phyloP scores from a whole-genome alignment of 2,113 vertebrate genomes.

The Serilophus lunatus region DNA sequence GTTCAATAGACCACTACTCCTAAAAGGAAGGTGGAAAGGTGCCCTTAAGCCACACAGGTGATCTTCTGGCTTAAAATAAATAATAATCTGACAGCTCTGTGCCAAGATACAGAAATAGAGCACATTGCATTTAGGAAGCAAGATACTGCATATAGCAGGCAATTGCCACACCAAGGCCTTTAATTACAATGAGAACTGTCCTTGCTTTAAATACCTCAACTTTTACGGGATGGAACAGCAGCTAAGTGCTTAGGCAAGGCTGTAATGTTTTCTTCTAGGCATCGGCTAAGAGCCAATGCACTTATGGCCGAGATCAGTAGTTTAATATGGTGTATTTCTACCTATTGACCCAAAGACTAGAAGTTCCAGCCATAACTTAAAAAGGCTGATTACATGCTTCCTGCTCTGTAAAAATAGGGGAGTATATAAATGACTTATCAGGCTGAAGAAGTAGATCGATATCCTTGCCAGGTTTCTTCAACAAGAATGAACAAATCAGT shows the following conservation, averaged over 20 bases:
- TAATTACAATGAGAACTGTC: constrained; percentile 50
- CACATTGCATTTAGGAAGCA: background rate
- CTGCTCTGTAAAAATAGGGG: background rate
- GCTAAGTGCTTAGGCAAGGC: constrained; percentile 48
- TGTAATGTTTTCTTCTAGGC: constrained; percentile 35
- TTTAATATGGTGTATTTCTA: background rate
- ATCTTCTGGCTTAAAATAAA: background rate
- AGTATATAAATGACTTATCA: background rate
- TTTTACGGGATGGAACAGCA: constrained; percentile 22
- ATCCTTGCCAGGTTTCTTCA: background rate
- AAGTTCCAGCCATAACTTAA: background rate
- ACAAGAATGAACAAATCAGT: background rate
- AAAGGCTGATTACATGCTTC: background rate
- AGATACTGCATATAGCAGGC: background rate
- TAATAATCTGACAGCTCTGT: background rate
- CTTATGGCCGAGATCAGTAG: background rate
- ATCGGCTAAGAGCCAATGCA: constrained; percentile 3
- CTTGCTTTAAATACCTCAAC: constrained; percentile 49
- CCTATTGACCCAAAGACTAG: constrained; percentile 16
- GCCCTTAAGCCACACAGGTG: background rate
- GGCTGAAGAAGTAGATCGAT: background rate
- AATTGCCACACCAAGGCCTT: constrained; percentile 27
- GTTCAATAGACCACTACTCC: background rate
- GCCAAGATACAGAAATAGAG: background rate
- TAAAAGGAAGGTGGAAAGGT: background rate